Evolutionary conservation across 2,797 vertebrate species (phyloP).

Genomic region (Pipistrellus pipistrellus): DNA sequence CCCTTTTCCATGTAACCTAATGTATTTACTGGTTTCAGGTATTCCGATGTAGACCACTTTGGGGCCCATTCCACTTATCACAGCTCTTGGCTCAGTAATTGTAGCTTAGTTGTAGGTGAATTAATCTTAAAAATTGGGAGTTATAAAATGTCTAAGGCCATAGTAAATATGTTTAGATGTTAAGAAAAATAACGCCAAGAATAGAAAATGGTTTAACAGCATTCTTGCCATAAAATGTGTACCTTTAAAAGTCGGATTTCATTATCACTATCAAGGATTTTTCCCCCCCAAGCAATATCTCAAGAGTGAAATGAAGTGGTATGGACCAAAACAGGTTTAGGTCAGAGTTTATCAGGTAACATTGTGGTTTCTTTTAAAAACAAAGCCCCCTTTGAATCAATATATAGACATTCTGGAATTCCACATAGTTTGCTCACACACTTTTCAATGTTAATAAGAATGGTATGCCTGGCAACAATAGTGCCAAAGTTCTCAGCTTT

Average conservation of each 20-base stretch:
- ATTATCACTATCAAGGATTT: not conserved
- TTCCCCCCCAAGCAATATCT: not conserved
- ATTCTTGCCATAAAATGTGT: not conserved
- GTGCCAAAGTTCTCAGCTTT: not conserved
- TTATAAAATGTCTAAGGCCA: not conserved
- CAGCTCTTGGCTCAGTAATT: not conserved
- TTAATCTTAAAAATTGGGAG: not conserved
- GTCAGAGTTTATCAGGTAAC: not conserved
- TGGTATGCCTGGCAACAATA: not conserved
- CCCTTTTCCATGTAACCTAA: not conserved
- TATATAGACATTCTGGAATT: not conserved
- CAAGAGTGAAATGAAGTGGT: not conserved
- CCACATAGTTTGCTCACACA: not conserved
- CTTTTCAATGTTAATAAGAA: not conserved
- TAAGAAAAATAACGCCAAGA: not conserved
- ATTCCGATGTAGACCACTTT: not conserved
- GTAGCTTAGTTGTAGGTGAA: not conserved
- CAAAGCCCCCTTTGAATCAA: not conserved
- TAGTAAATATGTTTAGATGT: not conserved
- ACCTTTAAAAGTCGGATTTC: not conserved
- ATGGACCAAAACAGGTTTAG: not conserved
- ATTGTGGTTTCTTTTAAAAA: conserved; percentile 44
- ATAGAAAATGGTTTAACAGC: not conserved
- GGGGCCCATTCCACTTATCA: not conserved
- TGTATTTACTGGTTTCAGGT: not conserved